phyloP scores from a whole-genome alignment of 2,888 invertebrate species.

The Scaptomyza polygonia region DNA sequence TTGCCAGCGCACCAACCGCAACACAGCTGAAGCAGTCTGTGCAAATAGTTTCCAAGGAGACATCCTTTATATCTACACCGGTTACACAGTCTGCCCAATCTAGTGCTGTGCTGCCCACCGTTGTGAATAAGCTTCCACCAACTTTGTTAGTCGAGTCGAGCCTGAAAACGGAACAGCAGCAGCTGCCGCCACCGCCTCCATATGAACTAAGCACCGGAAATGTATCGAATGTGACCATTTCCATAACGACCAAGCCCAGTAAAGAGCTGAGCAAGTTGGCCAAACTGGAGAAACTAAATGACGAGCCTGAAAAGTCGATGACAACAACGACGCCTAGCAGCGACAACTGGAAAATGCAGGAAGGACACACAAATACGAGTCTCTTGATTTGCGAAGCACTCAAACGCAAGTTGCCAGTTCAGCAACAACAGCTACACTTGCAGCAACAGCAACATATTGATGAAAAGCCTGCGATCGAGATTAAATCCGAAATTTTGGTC shows the following conservation, averaged over 20 bases:
- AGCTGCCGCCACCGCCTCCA: constrained; percentile 52
- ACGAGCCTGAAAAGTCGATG: constrained; percentile 49
- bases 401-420: constrained; percentile 58
- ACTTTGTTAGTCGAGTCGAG: constrained; percentile 35
- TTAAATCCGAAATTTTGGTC: constrained; percentile 40
- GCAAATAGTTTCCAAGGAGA: constrained; percentile 85
- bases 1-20: constrained; percentile 2
- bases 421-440: constrained; percentile 36
- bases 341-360: constrained; percentile 56
- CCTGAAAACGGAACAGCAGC: constrained; percentile 28
- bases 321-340: constrained; percentile 26
- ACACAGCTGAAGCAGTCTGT: constrained; percentile 60
- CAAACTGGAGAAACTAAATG: constrained; percentile 35
- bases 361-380: constrained; percentile 15
- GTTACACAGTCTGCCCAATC: constrained; percentile 14
- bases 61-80: constrained; percentile 86
- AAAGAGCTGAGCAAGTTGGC: constrained; percentile 39
- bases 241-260: constrained; percentile 69
- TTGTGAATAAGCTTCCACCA: constrained; percentile 47
- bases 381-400: constrained; percentile 31
- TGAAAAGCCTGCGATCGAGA: constrained; percentile 37
- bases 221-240: constrained; percentile 69
- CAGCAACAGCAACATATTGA: constrained; percentile 35
- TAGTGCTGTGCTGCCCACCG: constrained; percentile 14
- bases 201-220: constrained; percentile 54